Percentiles rank a stretch among this genome's conserved stretches.
phyloP scores from a whole-genome alignment of 1,140 invertebrate species.

The Eubasilissa regina region DNA sequence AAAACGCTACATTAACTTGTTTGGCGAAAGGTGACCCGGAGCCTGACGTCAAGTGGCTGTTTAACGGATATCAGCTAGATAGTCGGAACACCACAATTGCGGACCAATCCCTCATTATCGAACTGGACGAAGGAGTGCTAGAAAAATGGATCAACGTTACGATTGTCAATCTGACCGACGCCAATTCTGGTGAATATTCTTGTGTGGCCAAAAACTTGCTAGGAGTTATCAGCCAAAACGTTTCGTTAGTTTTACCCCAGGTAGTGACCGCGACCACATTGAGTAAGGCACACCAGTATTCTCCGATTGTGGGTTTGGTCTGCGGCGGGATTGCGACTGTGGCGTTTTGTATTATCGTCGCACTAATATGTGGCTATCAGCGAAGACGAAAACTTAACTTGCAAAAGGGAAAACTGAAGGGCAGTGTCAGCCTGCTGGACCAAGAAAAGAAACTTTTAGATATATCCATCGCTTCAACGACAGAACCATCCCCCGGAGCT shows the following conservation, averaged over 20 bases:
- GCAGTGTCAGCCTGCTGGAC: constrained; percentile 81
- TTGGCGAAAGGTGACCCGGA: constrained; percentile 82
- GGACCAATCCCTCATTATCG: constrained; percentile 66
- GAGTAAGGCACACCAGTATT: constrained; percentile 75
- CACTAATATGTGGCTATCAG: constrained; percentile 74
- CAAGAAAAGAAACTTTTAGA: constrained; percentile 84
- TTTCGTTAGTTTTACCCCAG: constrained; percentile 81
- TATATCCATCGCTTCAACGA: constrained; percentile 82
- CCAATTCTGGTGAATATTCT: constrained; percentile 84
- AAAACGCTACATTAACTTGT: constrained; percentile 84
- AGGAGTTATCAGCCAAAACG: constrained; percentile 79
- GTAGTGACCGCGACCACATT: constrained; percentile 78
- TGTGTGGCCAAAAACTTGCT: constrained; percentile 85
- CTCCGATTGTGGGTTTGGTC: constrained; percentile 74
- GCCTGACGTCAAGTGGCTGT: constrained; percentile 83
- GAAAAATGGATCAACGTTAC: constrained; percentile 81
- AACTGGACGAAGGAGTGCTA: constrained; percentile 66
- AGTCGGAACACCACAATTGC: constrained; percentile 53
- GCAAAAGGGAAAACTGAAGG: constrained; percentile 77
- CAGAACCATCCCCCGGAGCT: constrained; percentile 74
- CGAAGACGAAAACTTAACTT: constrained; percentile 65
- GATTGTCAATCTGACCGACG: constrained; percentile 78
- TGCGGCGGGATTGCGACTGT: constrained; percentile 72
- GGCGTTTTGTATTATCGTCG: constrained; percentile 70
- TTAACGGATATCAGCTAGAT: constrained; percentile 73